Evolutionary conservation across 2,797 vertebrate genomes (phyloP).

Genomic region (Notolepis coatsorum): DNA sequence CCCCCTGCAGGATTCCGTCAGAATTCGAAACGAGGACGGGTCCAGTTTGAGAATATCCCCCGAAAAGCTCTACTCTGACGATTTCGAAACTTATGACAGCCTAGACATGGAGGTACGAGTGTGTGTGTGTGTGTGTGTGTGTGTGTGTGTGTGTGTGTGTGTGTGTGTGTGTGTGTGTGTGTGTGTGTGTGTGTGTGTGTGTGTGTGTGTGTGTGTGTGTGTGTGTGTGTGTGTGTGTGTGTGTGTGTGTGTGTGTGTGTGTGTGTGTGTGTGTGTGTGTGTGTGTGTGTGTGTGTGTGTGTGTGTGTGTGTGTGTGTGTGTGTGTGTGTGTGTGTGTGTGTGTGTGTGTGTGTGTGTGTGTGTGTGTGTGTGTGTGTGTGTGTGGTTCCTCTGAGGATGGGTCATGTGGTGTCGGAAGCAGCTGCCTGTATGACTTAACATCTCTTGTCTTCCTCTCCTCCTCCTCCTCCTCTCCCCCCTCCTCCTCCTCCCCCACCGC

Average conservation of each 20-base stretch:
- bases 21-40: constrained; percentile 90
- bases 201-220: not conserved
- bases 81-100: constrained; percentile 86
- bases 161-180: not conserved
- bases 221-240: not conserved
- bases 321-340: not conserved
- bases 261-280: too few species aligned
- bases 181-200: constrained; percentile 37
- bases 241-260: too few species aligned
- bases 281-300: not conserved
- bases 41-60: constrained; percentile 80
- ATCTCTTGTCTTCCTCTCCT: too few species aligned
- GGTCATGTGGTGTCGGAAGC: constrained; percentile 61
- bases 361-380: constrained; percentile 11
- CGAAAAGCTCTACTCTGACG: constrained; percentile 82
- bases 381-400: constrained; percentile 43
- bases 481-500: constrained; percentile 11
- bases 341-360: not conserved
- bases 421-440: constrained; percentile 64
- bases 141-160: not conserved
- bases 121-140: constrained; percentile 28
- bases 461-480: too few species aligned
- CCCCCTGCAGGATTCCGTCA: constrained; percentile 83
- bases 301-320: not conserved
- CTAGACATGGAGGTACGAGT: constrained; percentile 77